Percentiles rank a stretch among this genome's conserved stretches.
phyloP scores from a whole-genome alignment of 2,113 vertebrate genomes.

The Astur gentilis region DNA sequence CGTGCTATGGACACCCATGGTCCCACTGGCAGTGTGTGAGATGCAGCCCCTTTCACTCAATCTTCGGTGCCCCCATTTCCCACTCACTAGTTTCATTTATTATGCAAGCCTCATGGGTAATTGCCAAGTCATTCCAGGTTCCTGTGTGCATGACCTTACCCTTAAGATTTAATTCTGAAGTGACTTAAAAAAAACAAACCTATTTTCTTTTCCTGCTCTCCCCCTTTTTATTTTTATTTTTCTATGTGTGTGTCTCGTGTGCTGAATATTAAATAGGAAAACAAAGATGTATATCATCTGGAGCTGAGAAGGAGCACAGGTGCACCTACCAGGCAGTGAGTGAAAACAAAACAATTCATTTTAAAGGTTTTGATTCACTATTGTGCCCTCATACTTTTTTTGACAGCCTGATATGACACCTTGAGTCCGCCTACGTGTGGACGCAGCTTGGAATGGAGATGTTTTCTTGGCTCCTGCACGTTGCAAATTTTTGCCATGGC shows the following conservation, averaged over 20 bases:
- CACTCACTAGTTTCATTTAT: not conserved
- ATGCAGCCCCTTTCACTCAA: not conserved
- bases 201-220: not conserved
- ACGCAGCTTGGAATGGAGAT: not conserved
- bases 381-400: not conserved
- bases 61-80: not conserved
- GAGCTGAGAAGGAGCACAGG: slow-evolving; percentile 3
- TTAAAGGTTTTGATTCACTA: slow-evolving; percentile 35
- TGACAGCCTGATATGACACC: not conserved
- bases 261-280: slow-evolving; percentile 34
- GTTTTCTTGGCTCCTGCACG: not conserved
- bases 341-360: slow-evolving; percentile 25
- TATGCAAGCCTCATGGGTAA: not conserved
- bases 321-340: not conserved
- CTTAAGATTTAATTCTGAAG: not conserved
- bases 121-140: not conserved
- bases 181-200: not conserved
- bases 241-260: not conserved
- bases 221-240: not conserved
- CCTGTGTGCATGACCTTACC: not conserved
- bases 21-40: not conserved
- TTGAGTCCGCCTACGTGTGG: not conserved
- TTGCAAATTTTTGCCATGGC: not conserved
- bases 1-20: not conserved
- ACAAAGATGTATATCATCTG: slow-evolving; percentile 38